Percentiles rank a stretch among this genome's conserved stretches.
Conservation (phyloP, 2,113 vertebrate genomes). For the Corapipo altera region DNA sequence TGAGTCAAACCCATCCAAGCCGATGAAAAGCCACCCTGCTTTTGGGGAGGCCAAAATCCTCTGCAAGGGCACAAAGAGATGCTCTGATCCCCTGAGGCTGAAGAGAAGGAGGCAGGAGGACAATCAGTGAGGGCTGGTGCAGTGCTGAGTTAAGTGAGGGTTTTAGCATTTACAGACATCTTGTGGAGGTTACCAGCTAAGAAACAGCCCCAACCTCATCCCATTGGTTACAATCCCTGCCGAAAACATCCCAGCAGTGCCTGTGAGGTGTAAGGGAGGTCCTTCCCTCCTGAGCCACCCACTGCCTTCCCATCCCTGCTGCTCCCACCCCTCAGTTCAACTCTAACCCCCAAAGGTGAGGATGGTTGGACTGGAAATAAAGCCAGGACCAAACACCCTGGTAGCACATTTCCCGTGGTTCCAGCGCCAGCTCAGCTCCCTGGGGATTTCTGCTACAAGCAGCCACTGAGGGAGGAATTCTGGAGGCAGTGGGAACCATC, state of each 20-base stretch:
- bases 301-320: neutral
- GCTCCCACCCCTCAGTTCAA: neutral
- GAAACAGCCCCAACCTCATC: neutral
- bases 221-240: neutral
- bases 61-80: neutral
- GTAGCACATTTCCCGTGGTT: neutral
- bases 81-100: neutral
- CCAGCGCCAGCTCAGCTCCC: neutral
- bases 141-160: neutral
- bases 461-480: neutral
- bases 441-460: neutral
- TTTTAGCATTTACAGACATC: neutral
- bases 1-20: neutral
- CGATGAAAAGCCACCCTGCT: neutral
- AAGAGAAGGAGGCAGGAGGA: neutral
- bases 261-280: neutral
- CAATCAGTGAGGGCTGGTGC: neutral
- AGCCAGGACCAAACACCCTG: neutral
- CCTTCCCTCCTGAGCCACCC: neutral
- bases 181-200: neutral
- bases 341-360: rapidly evolving
- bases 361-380: neutral
- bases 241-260: neutral
- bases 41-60: neutral
- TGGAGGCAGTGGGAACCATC: neutral